Evolutionary conservation across 2,888 invertebrate species (phyloP), one percentile per base, ranked within the genome.

Genomic region (Limnephilus auricula): DNA sequence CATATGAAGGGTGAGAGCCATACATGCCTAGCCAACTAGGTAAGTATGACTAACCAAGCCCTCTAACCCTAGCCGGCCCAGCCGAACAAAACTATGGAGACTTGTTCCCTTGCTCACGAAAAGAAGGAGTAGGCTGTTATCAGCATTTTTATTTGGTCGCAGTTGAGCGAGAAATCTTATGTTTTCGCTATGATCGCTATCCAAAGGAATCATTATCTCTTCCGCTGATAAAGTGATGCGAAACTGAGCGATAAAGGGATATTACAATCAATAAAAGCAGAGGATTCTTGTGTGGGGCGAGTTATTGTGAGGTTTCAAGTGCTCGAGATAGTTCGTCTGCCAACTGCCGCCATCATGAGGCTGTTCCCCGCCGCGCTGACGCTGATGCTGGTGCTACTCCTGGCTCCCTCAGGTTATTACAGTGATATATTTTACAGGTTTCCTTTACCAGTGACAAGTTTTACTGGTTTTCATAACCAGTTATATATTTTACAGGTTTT

Each of bases 211-310:
- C 3, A 40, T 85, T 85, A 85, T 85, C 84, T 84, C 31, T 45
- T 37, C 65, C 18, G 37, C 40, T 37, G 84, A 85, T 85, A 85
- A 40, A 30, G 50, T n/a, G 30, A 25, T 85, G n/a, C 65, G 32
- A 85, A 45, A 85, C 18, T 25, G 15, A 5, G 15, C 82, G 82
- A 18, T 65, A 65, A n/a, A 65, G 65, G 9, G 65, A 65, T 65
- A 25, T 65, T 65, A 31, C n/a, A 30, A 86, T 86, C 65, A 30
- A 86, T 86, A 86, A 31, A 86, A 86, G 86, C 45, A 50, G 31
- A 31, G 18, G 82, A 32, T 18, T 25, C 25, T 15, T 37, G 34
- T 34, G 15, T 34, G 34, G 15, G 4, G 31, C 34, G 34, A 82
- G 82, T 34, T 82, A 82, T 82, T 34, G 32, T 37, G 82, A 82